A percentile compares a stretch with the other conserved stretches of the same genome.
Conservation (phyloP, 2,113 vertebrate genomes). For the Felis chaus region DNA sequence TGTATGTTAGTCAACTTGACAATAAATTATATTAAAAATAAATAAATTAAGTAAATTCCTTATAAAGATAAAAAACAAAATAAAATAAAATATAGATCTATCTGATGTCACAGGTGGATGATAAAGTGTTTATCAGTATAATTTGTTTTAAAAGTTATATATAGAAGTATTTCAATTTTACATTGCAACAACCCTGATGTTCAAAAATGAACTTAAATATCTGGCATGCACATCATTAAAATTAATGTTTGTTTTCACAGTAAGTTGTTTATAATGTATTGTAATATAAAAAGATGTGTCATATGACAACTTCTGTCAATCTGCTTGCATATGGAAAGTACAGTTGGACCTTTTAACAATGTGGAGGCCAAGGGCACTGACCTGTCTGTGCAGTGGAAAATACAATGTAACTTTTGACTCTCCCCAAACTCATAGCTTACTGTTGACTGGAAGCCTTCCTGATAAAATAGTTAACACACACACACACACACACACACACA, state of each 20-base stretch:
- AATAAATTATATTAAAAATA: no score
- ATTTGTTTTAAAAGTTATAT: not conserved
- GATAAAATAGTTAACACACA: not conserved
- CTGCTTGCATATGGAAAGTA: not conserved
- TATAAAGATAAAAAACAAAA: no score
- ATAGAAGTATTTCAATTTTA: not conserved
- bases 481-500: no score
- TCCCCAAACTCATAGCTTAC: not conserved
- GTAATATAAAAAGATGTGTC: not conserved
- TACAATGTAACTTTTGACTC: not conserved
- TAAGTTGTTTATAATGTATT: not conserved
- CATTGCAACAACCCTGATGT: not conserved
- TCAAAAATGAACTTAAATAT: not conserved
- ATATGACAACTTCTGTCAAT: not conserved
- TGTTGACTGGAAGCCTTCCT: not conserved
- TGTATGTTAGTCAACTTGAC: no score
- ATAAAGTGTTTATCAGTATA: not conserved
- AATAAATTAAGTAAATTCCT: no score
- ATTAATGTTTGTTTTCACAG: not conserved
- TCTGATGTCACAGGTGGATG: not conserved
- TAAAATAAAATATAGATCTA: not conserved
- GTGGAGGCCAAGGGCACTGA: not conserved
- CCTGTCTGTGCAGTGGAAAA: not conserved
- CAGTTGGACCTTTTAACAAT: not conserved
- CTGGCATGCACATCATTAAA: not conserved